Base-by-base conservation (phyloP, 2,113 vertebrate genomes). In the Gracilinanus agilis region DNA sequence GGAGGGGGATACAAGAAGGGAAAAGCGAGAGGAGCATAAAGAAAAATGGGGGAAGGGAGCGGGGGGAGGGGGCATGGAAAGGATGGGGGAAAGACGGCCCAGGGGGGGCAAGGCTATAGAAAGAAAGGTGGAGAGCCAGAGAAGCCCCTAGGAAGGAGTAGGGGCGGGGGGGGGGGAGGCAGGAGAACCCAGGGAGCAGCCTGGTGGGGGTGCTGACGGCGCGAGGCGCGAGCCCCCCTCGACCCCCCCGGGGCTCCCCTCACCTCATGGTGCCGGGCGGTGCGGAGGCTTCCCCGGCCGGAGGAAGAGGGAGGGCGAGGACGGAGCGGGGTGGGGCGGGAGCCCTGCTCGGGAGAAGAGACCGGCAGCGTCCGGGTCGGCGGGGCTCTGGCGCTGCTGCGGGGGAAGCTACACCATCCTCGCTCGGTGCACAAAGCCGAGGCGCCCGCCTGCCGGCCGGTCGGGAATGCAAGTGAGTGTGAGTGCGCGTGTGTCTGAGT, bases 261-360 rank as follows among this genome's bases (percentile, higher is more conserved):
- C 97, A 98, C 97, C 97, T 98, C 97, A 97, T 97, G 97, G 96
- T 96, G 97, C 96, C 94, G 93, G 95, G 93, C 92, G 96, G 96
- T 93, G 91, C 94, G 94, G 90, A 94, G 95, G 92, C 95, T 55
- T 94, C 91, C 96, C 94, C 44, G 94, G 90, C 13, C 91, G 95
- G 55, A 90, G 94, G 91, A 89, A 67, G 93, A 93, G 56, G 91
- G 61, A 29, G 93, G 44, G 44, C 88, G 88, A 27, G 49, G 88
- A 53, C 44, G 9, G 90, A 90, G 44, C 54, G 91, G 92, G 44
- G 40, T 44, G 88, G 88, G 96, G 94, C 95, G 67, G 97, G 93
- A 92, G 91, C 92, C 55, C 24, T 90, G 25, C 92, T 58, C 90
- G 8, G 23, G 55, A 44, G 89, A 55, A 53, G 93, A 2, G 93